Conservation (phyloP, 2,797 vertebrate species). For the Diglossa cyanea region DNA sequence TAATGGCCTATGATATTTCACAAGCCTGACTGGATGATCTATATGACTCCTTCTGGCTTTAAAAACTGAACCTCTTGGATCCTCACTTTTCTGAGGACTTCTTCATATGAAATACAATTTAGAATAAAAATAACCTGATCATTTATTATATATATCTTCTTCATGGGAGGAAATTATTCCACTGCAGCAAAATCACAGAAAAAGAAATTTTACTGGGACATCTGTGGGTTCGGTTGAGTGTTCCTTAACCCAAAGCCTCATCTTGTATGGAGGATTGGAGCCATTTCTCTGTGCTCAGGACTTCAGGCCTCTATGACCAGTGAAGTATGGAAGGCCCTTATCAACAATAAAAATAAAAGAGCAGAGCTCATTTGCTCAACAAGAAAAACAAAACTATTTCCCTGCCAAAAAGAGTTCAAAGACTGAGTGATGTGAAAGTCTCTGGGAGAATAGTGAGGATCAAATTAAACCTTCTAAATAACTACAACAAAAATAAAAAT, state of each 20-base stretch:
- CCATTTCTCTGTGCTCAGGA: not conserved
- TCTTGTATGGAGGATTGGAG: not conserved
- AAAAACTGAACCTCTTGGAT: not conserved
- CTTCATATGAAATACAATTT: not conserved
- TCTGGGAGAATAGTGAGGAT: not conserved
- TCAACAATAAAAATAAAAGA: not conserved
- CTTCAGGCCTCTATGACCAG: not conserved
- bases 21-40: not conserved
- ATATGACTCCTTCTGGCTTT: constrained; percentile 19
- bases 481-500: not conserved
- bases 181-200: not conserved
- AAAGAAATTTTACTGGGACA: not conserved
- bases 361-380: not conserved
- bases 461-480: not conserved
- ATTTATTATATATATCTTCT: not conserved
- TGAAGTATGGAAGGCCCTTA: not conserved
- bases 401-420: not conserved
- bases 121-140: not conserved
- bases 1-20: constrained; percentile 9
- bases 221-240: not conserved
- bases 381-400: not conserved
- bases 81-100: not conserved
- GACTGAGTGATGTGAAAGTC: not conserved
- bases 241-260: not conserved
- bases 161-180: not conserved